A percentile compares a stretch with the other conserved stretches of the same genome.
These are phyloP conservation scores for Pseudomyrmex concolor DNA, from an alignment of 1,140 invertebrate genomes.

Conservation along the genomic window DNA sequence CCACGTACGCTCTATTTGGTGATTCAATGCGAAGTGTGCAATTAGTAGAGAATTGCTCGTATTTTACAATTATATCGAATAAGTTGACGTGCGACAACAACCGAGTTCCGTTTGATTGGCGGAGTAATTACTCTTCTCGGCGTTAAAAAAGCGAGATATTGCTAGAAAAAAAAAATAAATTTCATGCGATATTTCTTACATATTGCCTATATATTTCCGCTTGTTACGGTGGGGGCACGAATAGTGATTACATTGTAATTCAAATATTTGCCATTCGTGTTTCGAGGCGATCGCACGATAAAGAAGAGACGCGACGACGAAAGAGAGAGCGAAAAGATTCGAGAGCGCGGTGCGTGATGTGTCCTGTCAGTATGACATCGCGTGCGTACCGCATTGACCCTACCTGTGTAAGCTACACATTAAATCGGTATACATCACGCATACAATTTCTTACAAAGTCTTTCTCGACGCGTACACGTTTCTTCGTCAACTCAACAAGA, in stretches of 20 bases:
- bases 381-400: constrained; percentile 45
- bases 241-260: constrained; percentile 41
- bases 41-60: neutral
- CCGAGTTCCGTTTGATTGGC: neutral
- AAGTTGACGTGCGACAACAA: constrained; percentile 6
- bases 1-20: too few species aligned
- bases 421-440: constrained; percentile 37
- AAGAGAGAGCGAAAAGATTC: constrained; percentile 10
- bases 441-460: constrained; percentile 9
- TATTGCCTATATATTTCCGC: neutral
- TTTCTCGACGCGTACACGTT: neutral
- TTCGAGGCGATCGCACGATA: constrained; percentile 23
- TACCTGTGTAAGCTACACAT: constrained; percentile 22
- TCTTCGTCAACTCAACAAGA: constrained; percentile 8
- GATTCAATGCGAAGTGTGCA: neutral
- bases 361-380: constrained; percentile 40
- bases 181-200: constrained; percentile 17
- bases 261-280: constrained; percentile 55
- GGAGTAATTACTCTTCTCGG: constrained; percentile 40
- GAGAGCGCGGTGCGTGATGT: neutral
- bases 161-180: neutral
- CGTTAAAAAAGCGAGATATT: too few species aligned
- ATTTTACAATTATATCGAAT: neutral
- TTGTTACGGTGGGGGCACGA: constrained; percentile 24
- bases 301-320: constrained; percentile 5